These are phyloP conservation scores for Nylanderia fulva DNA, from an alignment of 1,140 invertebrate genomes.

Conservation along the genomic window DNA sequence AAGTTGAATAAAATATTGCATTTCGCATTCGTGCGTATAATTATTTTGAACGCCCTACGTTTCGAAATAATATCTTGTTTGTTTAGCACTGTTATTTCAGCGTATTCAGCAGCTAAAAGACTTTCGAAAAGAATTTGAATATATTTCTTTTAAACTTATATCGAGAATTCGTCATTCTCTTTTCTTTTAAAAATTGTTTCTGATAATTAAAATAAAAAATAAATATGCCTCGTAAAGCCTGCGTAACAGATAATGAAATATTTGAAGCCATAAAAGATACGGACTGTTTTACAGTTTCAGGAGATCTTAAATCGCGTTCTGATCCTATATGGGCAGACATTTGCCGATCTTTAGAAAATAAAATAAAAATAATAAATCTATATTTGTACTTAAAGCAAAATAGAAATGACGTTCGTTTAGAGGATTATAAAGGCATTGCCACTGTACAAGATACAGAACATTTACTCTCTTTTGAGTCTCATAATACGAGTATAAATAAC, in stretches of 20 bases:
- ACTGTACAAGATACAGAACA: neutral
- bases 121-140: too few species aligned
- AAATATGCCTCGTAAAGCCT: too few species aligned
- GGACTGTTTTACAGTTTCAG: neutral
- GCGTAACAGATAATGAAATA: neutral
- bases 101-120: too few species aligned
- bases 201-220: too few species aligned
- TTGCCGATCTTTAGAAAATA: neutral
- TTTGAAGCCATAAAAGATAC: constrained; percentile 9
- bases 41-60: too few species aligned
- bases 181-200: too few species aligned
- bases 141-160: too few species aligned
- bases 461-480: neutral
- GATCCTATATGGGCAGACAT: neutral
- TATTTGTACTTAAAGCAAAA: constrained; percentile 7
- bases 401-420: neutral
- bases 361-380: neutral
- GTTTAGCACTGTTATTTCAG: too few species aligned
- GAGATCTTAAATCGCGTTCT: neutral
- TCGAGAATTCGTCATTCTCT: too few species aligned
- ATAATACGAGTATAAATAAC: neutral
- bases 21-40: too few species aligned
- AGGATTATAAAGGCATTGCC: neutral
- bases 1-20: too few species aligned
- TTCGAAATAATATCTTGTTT: too few species aligned